Evolutionary conservation across 2,888 invertebrate genomes (phyloP).

Genomic region (Oeneis ivallda): DNA sequence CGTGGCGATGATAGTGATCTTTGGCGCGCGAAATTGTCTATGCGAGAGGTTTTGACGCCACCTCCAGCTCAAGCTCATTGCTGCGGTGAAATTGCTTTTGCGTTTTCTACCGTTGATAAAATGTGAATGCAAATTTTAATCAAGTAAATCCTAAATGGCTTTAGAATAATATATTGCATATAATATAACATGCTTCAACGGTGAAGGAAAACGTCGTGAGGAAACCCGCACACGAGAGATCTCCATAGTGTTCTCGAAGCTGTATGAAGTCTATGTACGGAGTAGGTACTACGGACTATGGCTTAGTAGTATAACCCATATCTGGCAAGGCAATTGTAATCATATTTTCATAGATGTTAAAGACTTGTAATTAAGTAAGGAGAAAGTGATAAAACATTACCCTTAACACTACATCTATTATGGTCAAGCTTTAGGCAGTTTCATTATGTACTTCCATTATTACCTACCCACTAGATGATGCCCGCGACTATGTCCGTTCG

Average conservation of each 20-base stretch:
- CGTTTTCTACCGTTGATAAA: not conserved
- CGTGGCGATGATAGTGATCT: slow-evolving; percentile 69
- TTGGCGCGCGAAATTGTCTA: slow-evolving; percentile 71
- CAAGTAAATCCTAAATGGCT: no score
- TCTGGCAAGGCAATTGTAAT: not conserved
- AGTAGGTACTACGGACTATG: no score
- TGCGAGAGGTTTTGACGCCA: slow-evolving; percentile 42
- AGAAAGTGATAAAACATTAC: slow-evolving; percentile 29
- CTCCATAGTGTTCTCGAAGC: no score
- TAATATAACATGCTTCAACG: no score
- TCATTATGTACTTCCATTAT: slow-evolving; percentile 32
- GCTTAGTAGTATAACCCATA: no score
- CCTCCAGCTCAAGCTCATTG: slow-evolving; percentile 22
- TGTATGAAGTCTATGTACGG: no score
- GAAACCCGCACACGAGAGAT: no score
- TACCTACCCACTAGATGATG: slow-evolving; percentile 23
- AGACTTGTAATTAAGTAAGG: slow-evolving; percentile 16
- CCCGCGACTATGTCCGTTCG: no score
- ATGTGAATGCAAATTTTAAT: no score
- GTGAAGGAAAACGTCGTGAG: no score
- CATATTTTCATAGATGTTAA: not conserved
- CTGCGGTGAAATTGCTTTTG: slow-evolving; percentile 25
- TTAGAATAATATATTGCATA: no score
- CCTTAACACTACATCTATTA: slow-evolving; percentile 29
- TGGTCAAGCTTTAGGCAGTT: slow-evolving; percentile 34